These are phyloP conservation scores for Kryptopterus vitreolus DNA, from an alignment of 2,797 vertebrate species.

Conservation along the genomic window DNA sequence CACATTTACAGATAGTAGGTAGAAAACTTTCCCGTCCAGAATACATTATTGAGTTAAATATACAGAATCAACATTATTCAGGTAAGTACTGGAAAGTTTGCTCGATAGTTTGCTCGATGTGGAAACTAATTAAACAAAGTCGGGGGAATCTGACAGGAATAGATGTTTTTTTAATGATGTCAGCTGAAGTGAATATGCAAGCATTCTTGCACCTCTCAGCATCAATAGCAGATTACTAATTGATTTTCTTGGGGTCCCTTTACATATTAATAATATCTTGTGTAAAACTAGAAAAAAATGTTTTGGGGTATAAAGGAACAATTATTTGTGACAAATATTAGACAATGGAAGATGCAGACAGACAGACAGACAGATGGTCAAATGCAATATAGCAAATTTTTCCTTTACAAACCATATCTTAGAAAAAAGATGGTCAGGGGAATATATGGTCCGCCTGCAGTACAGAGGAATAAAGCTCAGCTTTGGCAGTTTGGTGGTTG, in stretches of 20 bases:
- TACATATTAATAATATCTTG: constrained; percentile 78
- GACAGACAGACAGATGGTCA: constrained; percentile 16
- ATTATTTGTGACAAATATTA: constrained; percentile 44
- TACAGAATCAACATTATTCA: constrained; percentile 69
- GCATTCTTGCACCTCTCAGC: constrained; percentile 52
- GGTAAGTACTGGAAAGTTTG: constrained; percentile 54
- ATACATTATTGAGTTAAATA: constrained; percentile 62
- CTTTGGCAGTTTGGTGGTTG: neutral
- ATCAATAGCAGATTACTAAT: constrained; percentile 74
- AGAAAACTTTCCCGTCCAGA: constrained; percentile 49
- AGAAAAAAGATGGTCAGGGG: neutral
- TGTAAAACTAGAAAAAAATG: constrained; percentile 60
- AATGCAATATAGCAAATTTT: neutral
- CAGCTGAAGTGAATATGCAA: constrained; percentile 76
- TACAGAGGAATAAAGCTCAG: neutral
- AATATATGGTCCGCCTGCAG: neutral
- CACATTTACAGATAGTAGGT: neutral
- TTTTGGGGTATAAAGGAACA: constrained; percentile 1
- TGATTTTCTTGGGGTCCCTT: constrained; percentile 74
- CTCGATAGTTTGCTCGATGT: constrained; percentile 77
- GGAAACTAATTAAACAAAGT: constrained; percentile 77
- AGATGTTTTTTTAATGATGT: constrained; percentile 78
- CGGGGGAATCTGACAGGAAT: constrained; percentile 62
- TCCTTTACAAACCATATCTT: neutral
- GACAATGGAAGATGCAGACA: constrained; percentile 45